Percentiles rank a stretch among this genome's conserved stretches.
phyloP scores from a whole-genome alignment of 2,888 invertebrate species.

The Merodon equestris region DNA sequence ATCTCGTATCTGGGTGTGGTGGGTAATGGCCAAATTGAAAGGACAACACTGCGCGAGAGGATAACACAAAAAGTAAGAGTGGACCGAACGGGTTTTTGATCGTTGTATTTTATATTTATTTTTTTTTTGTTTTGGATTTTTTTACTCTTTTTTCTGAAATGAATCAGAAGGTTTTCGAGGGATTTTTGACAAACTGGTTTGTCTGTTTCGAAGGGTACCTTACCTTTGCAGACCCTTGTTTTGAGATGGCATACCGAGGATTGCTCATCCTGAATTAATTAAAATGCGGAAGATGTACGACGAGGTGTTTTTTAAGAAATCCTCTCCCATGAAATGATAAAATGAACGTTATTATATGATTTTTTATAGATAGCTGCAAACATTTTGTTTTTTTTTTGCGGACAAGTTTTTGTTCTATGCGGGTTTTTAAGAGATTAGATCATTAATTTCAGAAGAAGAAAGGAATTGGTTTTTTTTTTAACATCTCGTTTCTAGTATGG shows the following conservation, averaged over 20 bases:
- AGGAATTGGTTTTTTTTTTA: too few species aligned
- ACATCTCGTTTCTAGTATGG: too few species aligned
- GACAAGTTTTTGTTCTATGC: too few species aligned
- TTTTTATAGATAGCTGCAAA: conserved; percentile 14
- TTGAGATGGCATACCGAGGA: conserved; percentile 41
- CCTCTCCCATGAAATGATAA: conserved; percentile 27
- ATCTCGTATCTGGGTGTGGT: conserved; percentile 22
- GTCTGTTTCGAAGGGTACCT: background rate
- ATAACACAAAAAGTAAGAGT: conserved; percentile 37
- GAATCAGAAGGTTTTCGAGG: conserved; percentile 21
- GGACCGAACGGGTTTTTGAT: conserved; percentile 19
- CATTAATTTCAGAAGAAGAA: too few species aligned
- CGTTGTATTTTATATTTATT: conserved; percentile 1
- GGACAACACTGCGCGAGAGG: conserved; percentile 17
- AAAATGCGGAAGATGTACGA: conserved; percentile 51
- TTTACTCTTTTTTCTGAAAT: conserved; percentile 38
- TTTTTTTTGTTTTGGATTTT: conserved; percentile 12
- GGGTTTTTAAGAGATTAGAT: too few species aligned
- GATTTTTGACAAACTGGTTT: conserved; percentile 55
- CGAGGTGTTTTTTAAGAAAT: conserved; percentile 16
- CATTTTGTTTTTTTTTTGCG: too few species aligned
- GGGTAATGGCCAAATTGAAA: conserved; percentile 27
- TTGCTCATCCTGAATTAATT: conserved; percentile 56
- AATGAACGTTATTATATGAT: conserved; percentile 16
- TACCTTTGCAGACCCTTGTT: conserved; percentile 32